phyloP scores from a whole-genome alignment of 2,888 invertebrate species.

The Dioctria rufipes region DNA sequence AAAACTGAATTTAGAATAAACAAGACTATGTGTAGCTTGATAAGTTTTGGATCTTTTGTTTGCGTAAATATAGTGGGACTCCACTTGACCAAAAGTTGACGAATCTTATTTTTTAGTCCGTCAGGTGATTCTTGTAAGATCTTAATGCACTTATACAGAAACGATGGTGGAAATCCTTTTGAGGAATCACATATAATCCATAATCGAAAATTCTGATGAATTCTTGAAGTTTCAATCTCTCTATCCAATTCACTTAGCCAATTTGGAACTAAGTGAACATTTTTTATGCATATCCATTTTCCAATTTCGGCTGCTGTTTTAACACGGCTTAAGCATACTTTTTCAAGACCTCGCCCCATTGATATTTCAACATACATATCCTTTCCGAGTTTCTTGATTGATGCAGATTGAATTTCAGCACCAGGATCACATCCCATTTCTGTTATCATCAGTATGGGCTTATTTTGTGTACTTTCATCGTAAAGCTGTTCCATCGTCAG shows the following conservation, averaged over 20 bases:
- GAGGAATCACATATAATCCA: constrained; percentile 93
- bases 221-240: constrained; percentile 73
- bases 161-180: constrained; percentile 80
- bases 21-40: constrained; percentile 81
- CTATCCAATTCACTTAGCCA: constrained; percentile 82
- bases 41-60: constrained; percentile 69
- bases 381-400: constrained; percentile 71
- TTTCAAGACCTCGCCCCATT: constrained; percentile 86
- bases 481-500: constrained; percentile 67
- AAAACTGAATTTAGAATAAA: constrained; percentile 92
- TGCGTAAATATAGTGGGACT: constrained; percentile 62
- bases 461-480: constrained; percentile 69
- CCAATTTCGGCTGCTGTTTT: constrained; percentile 76
- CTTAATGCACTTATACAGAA: constrained; percentile 85
- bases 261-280: constrained; percentile 82
- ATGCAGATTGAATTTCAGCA: constrained; percentile 81
- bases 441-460: constrained; percentile 88
- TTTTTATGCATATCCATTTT: constrained; percentile 85
- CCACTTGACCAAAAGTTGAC: constrained; percentile 83
- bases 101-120: constrained; percentile 87
- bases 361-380: constrained; percentile 79
- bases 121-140: constrained; percentile 88
- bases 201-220: constrained; percentile 77
- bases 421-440: constrained; percentile 94
- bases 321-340: constrained; percentile 75